Conservation (phyloP, 2,797 vertebrate genomes). For the Podargus strigoides region DNA sequence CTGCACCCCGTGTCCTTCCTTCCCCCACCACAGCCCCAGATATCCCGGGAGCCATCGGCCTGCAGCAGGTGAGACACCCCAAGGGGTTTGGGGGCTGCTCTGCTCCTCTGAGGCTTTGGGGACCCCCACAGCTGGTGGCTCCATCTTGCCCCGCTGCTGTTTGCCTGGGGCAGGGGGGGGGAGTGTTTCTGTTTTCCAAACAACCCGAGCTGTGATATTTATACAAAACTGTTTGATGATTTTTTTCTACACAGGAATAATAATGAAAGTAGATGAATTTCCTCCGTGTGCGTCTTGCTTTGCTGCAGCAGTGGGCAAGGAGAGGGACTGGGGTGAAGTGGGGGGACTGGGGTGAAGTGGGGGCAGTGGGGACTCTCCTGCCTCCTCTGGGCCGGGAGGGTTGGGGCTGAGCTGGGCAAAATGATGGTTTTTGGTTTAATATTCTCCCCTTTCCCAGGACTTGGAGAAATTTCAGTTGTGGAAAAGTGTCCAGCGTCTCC, state of each 20-base stretch:
- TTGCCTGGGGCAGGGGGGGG: too few relatives aligned
- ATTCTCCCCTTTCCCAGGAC: too few relatives aligned
- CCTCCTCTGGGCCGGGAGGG: too few relatives aligned
- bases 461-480: too few relatives aligned
- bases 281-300: background rate
- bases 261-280: background rate
- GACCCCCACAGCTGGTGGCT: too few relatives aligned
- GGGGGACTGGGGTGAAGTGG: too few relatives aligned
- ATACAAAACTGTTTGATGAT: background rate
- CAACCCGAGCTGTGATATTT: background rate
- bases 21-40: accelerated
- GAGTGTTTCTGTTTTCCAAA: background rate
- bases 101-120: background rate
- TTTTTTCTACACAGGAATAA: background rate
- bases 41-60: too few relatives aligned
- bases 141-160: too few relatives aligned
- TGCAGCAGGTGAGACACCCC: background rate
- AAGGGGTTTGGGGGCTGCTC: background rate
- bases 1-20: background rate
- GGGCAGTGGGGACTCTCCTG: too few relatives aligned
- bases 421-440: too few relatives aligned
- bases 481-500: too few relatives aligned
- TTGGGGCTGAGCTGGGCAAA: background rate
- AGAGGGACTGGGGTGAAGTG: too few relatives aligned
- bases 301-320: background rate